Evolutionary conservation across 1,140 invertebrate genomes (phyloP).

Genomic region (Cherax destructor): DNA sequence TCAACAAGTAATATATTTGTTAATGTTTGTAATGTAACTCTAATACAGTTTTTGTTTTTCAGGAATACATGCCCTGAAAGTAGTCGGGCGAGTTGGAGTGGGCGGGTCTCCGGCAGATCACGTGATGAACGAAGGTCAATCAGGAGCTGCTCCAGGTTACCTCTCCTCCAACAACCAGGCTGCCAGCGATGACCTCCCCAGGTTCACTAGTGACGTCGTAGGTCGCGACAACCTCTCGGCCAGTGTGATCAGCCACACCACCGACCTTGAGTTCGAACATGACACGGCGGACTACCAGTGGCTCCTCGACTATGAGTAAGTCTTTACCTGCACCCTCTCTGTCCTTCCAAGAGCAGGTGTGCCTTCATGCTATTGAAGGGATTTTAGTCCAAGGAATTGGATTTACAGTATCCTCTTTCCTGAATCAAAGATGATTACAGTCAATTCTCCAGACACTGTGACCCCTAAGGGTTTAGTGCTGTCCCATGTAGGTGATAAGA

Average conservation of each 20-base stretch:
- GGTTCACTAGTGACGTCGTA: constrained; percentile 44
- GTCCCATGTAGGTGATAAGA: too few relatives aligned
- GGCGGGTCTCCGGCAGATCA: constrained; percentile 62
- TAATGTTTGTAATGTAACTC: background rate
- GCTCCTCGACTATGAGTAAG: constrained; percentile 90
- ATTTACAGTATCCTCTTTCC: too few relatives aligned
- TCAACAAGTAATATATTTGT: background rate
- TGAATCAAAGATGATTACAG: too few relatives aligned
- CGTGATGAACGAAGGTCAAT: constrained; percentile 65
- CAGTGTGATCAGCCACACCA: constrained; percentile 66
- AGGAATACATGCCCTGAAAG: constrained; percentile 72
- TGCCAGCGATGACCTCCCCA: constrained; percentile 65
- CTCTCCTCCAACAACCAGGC: constrained; percentile 41
- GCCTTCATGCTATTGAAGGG: too few relatives aligned
- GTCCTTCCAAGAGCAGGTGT: too few relatives aligned
- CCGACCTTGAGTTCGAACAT: constrained; percentile 85
- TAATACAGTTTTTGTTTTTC: constrained; percentile 33
- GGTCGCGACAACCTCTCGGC: constrained; percentile 61
- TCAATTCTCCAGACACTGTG: too few relatives aligned
- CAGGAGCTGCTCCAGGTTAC: constrained; percentile 51
- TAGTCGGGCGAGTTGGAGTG: constrained; percentile 71
- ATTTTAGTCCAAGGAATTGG: too few relatives aligned
- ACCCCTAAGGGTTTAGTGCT: too few relatives aligned
- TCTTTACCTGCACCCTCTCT: background rate
- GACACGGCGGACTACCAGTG: constrained; percentile 93